Percentiles rank a stretch among this genome's conserved stretches.
Conservation (phyloP, 2,797 vertebrate species). For the Thunnus albacares region DNA sequence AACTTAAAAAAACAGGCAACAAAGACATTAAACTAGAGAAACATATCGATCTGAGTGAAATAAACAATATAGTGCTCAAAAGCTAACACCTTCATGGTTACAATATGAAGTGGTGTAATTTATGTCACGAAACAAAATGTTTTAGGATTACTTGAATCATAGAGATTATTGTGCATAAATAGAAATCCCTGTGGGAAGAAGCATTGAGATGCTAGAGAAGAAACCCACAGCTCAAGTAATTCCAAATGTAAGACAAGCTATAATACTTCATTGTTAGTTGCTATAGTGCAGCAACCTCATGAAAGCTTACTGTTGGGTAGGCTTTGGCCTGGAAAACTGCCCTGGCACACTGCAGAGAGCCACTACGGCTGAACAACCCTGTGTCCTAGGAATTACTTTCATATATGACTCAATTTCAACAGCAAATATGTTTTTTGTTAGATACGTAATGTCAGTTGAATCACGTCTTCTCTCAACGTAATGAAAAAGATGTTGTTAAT, state of each 20-base stretch:
- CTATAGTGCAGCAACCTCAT: neutral
- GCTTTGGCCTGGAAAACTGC: neutral
- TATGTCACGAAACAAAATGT: constrained; percentile 6
- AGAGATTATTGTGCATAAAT: constrained; percentile 11
- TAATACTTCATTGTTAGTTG: constrained; percentile 9
- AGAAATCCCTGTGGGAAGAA: neutral
- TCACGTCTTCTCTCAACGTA: no score
- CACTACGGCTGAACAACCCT: neutral
- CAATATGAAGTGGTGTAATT: constrained; percentile 9
- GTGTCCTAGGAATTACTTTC: no score
- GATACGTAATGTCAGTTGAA: no score
- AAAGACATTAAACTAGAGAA: neutral
- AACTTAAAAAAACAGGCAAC: neutral
- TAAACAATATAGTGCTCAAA: neutral
- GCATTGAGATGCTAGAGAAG: neutral
- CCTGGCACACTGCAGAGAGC: constrained; percentile 1
- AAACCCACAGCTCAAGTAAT: neutral
- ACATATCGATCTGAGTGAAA: neutral
- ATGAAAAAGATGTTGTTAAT: no score
- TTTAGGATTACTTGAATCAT: neutral
- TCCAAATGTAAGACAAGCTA: neutral
- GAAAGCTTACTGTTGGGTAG: neutral
- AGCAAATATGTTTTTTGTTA: no score
- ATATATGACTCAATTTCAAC: no score
- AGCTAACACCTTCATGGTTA: neutral